Base-by-base conservation (phyloP, 23 tunicate genomes). In the Oikopleura vanhoeffeni region DNA sequence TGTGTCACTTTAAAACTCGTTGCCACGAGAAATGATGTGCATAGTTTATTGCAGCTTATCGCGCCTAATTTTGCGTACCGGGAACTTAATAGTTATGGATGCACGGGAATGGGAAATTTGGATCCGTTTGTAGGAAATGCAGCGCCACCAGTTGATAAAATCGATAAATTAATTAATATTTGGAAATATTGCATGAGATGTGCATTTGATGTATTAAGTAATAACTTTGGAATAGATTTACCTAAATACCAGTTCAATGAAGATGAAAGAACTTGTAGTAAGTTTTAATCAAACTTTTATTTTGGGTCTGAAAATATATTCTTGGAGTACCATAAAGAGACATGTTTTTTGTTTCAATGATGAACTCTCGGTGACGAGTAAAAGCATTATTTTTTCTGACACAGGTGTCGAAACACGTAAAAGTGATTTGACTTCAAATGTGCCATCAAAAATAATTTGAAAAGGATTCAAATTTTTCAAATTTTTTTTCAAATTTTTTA, bases 141-240 rank as follows among this genome's bases (percentile, higher is more conserved):
- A 18, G 79, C 36, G 3, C 79, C 34, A 18, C 79, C 79, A 33
- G 79, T 71, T 30, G 79, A 71, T 38, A 38, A 18, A 24, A 38
- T 71, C 27, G 79, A 71, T 32, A 18, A 13, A 71, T 33, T 38
- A 4, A 71, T 71, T 2, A 71, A 71, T 32, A 2, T 2, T 18
- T 71, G 79, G 79, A 71, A 71, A 38, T 13, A 71, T 13, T 71
- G 79, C 79, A 71, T 13, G 27, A 33, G 79, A 13, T 71, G 79
- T 30, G 27, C 79, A 33, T 2, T 71, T 28, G 79, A 71, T 30
- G 79, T 71, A 2, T 30, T 71, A 49, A 49, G 18, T 13, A 24
- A 49, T 24, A 24, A 13, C 24, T 8, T 24, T 24, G 64, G 24
- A 49, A 24, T 8, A 8, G 24, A 8, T 49, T 49, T 49, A 24